phyloP scores from a whole-genome alignment of 1,140 invertebrate genomes.

The Ditylenchus dipsaci region DNA sequence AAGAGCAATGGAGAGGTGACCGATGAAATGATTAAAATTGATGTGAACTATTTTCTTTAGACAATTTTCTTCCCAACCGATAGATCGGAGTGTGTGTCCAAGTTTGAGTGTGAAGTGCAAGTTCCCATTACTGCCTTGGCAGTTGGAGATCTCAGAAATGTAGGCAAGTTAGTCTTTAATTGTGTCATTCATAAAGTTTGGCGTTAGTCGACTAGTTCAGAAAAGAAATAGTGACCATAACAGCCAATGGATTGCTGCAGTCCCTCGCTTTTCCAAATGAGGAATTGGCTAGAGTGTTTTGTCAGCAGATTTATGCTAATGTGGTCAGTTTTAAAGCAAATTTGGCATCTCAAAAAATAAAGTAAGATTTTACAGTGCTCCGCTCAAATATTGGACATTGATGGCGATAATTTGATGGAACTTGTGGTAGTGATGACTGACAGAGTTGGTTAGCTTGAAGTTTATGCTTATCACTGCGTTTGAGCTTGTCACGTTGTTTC shows the following conservation, averaged over 20 bases:
- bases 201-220: slow-evolving; percentile 3
- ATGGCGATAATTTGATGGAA: slow-evolving; percentile 40
- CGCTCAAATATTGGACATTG: slow-evolving; percentile 49
- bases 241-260: slow-evolving; percentile 34
- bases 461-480: not conserved
- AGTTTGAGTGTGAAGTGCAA: slow-evolving; percentile 33
- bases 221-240: slow-evolving; percentile 37
- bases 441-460: slow-evolving; percentile 44
- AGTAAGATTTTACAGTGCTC: slow-evolving; percentile 7
- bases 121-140: slow-evolving; percentile 38
- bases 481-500: slow-evolving; percentile 20
- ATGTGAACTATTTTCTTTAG: slow-evolving; percentile 13
- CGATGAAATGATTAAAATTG: not conserved
- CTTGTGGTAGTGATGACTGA: slow-evolving; percentile 53
- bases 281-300: slow-evolving; percentile 17
- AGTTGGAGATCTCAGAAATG: slow-evolving; percentile 35
- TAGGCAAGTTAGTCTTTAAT: slow-evolving; percentile 14
- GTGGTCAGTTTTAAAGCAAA: slow-evolving; percentile 3
- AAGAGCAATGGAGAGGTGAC: slow-evolving; percentile 42
- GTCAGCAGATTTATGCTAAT: slow-evolving; percentile 46
- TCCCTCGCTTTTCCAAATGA: slow-evolving; percentile 34
- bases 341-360: no score
- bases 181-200: not conserved
- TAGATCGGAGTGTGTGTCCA: slow-evolving; percentile 31
- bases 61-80: slow-evolving; percentile 45